A percentile compares a stretch with the other conserved stretches of the same genome.
Evolutionary conservation across 2,888 invertebrate genomes (phyloP).

Genomic region (Myopa testacea): DNA sequence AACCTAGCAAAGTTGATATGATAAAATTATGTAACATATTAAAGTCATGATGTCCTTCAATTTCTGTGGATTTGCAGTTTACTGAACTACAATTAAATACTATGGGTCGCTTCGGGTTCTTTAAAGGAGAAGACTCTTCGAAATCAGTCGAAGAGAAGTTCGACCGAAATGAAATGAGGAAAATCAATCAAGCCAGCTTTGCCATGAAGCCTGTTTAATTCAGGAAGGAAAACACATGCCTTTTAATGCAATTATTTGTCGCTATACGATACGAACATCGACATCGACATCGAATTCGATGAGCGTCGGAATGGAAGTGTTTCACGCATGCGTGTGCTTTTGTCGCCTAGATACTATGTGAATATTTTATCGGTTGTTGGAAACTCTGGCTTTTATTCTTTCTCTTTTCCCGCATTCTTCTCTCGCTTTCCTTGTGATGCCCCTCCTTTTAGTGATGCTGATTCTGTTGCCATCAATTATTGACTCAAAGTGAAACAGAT

Average conservation of each 20-base stretch:
- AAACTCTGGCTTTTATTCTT: not conserved
- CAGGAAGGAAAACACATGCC: not conserved
- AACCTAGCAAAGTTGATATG: no score
- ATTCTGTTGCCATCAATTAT: not conserved
- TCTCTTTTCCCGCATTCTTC: not conserved
- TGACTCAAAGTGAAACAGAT: not conserved
- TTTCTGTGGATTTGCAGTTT: no score
- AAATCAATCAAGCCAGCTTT: not conserved
- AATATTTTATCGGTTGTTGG: not conserved
- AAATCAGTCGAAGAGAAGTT: not conserved
- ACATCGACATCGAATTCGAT: constrained; percentile 1
- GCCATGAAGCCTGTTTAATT: not conserved
- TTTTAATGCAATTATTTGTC: not conserved
- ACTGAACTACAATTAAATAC: no score
- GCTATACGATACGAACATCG: not conserved
- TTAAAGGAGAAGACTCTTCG: no score
- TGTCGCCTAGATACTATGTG: not conserved
- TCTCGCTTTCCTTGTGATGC: not conserved
- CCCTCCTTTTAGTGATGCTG: not conserved
- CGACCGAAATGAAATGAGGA: not conserved
- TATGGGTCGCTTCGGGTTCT: no score
- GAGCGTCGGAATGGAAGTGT: not conserved
- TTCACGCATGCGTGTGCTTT: not conserved
- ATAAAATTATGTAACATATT: no score
- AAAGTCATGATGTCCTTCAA: no score